phyloP scores from a whole-genome alignment of 1,140 invertebrate genomes.

The Drosophila biarmipes region DNA sequence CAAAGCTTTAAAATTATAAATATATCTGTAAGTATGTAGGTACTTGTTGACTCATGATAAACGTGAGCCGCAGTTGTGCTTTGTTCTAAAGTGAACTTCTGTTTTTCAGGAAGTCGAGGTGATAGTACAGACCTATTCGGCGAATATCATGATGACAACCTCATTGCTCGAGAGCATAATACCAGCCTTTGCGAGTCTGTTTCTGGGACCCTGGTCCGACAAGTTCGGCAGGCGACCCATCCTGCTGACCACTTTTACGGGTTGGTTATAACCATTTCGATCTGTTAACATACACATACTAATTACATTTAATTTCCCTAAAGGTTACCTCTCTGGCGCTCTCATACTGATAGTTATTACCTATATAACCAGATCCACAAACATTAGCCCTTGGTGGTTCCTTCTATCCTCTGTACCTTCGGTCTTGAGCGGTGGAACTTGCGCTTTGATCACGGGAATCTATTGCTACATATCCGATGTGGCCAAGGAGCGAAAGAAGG shows the following conservation, averaged over 20 bases:
- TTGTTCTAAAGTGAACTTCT: conserved; percentile 4
- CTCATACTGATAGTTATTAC: conserved; percentile 60
- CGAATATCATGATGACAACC: conserved; percentile 86
- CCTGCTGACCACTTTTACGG: conserved; percentile 86
- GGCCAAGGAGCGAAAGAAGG: conserved; percentile 85
- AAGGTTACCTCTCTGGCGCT: conserved; percentile 68
- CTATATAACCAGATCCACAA: conserved; percentile 55
- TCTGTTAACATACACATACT: background rate
- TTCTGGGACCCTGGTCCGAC: conserved; percentile 91
- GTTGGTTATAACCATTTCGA: conserved; percentile 59
- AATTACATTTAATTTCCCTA: background rate
- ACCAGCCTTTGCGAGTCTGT: conserved; percentile 87
- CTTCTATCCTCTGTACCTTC: conserved; percentile 86
- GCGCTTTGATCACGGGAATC: conserved; percentile 86
- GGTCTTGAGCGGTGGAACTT: conserved; percentile 87
- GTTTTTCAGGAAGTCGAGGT: conserved; percentile 85
- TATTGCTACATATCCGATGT: conserved; percentile 88
- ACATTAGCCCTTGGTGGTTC: conserved; percentile 86
- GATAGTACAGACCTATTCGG: conserved; percentile 87
- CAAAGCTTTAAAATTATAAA: conserved; percentile 2
- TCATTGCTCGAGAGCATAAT: conserved; percentile 87
- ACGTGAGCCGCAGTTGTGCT: background rate
- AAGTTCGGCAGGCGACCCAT: conserved; percentile 89
- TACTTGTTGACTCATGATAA: background rate
- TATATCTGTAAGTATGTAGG: background rate